Evolutionary conservation across 2,797 vertebrate genomes (phyloP), one percentile per base, ranked within the genome.

Genomic region (Microctenopoma stevenorrisi): DNA sequence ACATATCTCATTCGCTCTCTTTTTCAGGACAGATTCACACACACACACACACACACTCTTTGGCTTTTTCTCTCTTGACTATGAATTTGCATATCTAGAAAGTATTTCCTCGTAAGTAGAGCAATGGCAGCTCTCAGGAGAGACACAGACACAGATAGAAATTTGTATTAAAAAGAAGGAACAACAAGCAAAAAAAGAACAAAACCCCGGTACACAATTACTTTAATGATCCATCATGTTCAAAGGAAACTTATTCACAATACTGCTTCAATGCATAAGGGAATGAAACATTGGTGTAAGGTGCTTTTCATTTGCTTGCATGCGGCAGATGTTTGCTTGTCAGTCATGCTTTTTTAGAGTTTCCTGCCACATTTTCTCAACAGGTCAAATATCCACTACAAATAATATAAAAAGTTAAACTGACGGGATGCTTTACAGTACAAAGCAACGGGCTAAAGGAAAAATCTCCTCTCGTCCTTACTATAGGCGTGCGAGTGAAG

Each of bases 31-130:
- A 35, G 64, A 42, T n/a, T 2, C n/a, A 18, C 57, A 30, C 62
- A 54, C 40, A 51, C 22, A 22, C 22, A 22, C 22, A 22, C 62
- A 54, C 40, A 51, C 35, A 43, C 44, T 3, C n/a, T 46, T 18
- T 56, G 37, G 42, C 61, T 58, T 73, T 74, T 73, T 74, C 83
- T 85, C 87, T 85, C 90, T 85, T 86, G 89, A 85, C 84, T 82
- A 43, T 5, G 68, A 10, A 92, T 94, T 90, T 82, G 76, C 91
- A 91, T 92, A 92, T 94, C 92, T 89, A 93, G 92, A 94, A 93
- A 91, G 91, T 89, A 88, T 90, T 93, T 94, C 90, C 91, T 93
- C 78, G 93, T 91, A 94, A 94, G 93, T 93, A 86, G 93, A 93
- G 92, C 92, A 91, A 87, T 85, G 78, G 87, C 76, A 76, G 83